These are phyloP conservation scores for Tyrophagus putrescentiae DNA, from an alignment of 1,140 invertebrate genomes.

Conservation along the genomic window DNA sequence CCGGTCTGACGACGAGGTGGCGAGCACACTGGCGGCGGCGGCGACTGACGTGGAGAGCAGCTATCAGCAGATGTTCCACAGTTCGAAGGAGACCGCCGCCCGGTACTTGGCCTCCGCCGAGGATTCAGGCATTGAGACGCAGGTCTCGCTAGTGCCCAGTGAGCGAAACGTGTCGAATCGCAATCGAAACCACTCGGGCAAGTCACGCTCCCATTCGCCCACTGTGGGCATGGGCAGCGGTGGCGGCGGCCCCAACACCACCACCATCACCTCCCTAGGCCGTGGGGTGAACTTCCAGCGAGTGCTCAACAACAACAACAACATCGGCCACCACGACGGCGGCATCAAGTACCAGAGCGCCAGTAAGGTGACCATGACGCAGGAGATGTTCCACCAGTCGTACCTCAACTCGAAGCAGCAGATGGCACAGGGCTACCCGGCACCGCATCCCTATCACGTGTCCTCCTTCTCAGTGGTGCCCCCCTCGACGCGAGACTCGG, in stretches of 20 bases:
- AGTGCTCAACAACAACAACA: slow-evolving; percentile 2
- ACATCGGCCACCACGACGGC: not conserved
- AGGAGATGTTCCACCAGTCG: not conserved
- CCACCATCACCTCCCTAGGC: not conserved
- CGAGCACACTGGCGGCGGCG: not conserved
- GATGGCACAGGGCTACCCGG: not conserved
- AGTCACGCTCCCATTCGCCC: not conserved
- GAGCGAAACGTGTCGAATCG: not conserved
- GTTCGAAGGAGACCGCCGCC: too few relatives aligned
- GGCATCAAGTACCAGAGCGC: not conserved
- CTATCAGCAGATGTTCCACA: too few relatives aligned
- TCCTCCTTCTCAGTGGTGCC: not conserved
- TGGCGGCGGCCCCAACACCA: not conserved
- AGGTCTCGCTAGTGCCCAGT: not conserved
- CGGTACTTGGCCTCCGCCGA: not conserved
- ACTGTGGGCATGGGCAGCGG: not conserved
- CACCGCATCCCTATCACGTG: slow-evolving; percentile 15
- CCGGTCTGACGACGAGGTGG: not conserved
- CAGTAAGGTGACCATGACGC: not conserved
- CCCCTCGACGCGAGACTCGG: slow-evolving; percentile 2
- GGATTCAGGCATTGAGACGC: not conserved
- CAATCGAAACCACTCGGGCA: not conserved
- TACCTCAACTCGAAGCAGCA: not conserved
- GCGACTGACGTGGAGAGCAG: too few relatives aligned
- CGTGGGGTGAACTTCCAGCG: not conserved